Evolutionary conservation across 2,888 invertebrate genomes (phyloP).

Genomic region (Cataglyphis rosenhaueri): DNA sequence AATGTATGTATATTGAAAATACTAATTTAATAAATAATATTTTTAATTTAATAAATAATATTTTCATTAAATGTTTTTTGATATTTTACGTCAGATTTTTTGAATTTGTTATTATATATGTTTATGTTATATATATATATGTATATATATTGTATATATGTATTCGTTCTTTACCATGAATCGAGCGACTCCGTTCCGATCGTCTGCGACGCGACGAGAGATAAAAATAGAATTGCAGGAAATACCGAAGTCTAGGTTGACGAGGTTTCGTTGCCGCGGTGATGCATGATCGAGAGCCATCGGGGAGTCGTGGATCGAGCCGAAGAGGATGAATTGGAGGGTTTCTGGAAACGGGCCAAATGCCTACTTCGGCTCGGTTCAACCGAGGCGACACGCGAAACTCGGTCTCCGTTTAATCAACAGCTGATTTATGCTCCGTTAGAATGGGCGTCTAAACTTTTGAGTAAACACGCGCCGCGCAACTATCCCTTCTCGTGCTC

Average conservation of each 20-base stretch:
- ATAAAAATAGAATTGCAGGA: slow-evolving; percentile 23
- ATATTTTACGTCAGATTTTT: not conserved
- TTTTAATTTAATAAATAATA: not conserved
- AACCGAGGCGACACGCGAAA: slow-evolving; percentile 55
- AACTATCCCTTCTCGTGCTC: slow-evolving; percentile 2
- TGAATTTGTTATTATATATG: not conserved
- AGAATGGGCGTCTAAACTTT: slow-evolving; percentile 42
- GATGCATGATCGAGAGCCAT: slow-evolving; percentile 54
- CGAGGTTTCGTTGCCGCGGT: slow-evolving; percentile 61
- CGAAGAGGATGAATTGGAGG: slow-evolving; percentile 63
- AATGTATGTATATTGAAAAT: not conserved
- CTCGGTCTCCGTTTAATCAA: slow-evolving; percentile 68
- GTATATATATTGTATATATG: too few relatives aligned
- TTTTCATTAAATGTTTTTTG: not conserved
- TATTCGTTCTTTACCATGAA: not conserved
- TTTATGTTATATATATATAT: not conserved
- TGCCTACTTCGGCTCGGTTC: slow-evolving; percentile 58
- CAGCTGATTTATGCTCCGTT: slow-evolving; percentile 63
- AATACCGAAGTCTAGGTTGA: slow-evolving; percentile 47
- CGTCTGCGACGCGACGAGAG: not conserved
- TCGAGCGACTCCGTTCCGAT: slow-evolving; percentile 4
- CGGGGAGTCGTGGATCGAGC: slow-evolving; percentile 53
- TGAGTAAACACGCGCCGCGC: slow-evolving; percentile 50
- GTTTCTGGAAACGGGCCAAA: slow-evolving; percentile 72
- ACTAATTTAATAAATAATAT: not conserved